A percentile compares a stretch with the other conserved stretches of the same genome.
Evolutionary conservation across 2,888 invertebrate genomes (phyloP).

Genomic region (Monoplex corrugatus): DNA sequence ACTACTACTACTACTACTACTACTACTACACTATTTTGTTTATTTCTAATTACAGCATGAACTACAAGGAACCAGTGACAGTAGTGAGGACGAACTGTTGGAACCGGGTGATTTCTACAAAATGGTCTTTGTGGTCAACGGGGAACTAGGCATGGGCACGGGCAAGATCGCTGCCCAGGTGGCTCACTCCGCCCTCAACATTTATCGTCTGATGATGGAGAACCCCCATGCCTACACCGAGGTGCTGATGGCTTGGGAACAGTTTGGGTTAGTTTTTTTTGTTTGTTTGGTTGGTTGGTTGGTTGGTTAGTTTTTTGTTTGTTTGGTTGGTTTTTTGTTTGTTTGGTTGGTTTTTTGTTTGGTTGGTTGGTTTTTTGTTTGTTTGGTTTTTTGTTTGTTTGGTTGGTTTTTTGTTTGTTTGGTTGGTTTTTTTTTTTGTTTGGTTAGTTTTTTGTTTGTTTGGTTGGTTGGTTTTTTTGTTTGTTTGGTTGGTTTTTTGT

Average conservation of each 20-base stretch:
- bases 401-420: too few relatives aligned
- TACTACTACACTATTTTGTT: too few relatives aligned
- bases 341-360: too few relatives aligned
- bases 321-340: too few relatives aligned
- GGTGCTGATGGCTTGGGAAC: conserved; percentile 81
- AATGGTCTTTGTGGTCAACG: conserved; percentile 87
- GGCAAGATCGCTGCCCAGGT: conserved; percentile 84
- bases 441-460: too few relatives aligned
- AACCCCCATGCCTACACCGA: conserved; percentile 76
- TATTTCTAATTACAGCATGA: conserved; percentile 52
- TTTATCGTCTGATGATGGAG: conserved; percentile 83
- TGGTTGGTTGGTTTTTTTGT: too few relatives aligned
- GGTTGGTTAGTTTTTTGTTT: too few relatives aligned
- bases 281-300: background rate
- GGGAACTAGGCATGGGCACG: conserved; percentile 85
- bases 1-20: conserved; percentile 7
- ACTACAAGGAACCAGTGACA: conserved; percentile 68
- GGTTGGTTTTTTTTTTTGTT: too few relatives aligned
- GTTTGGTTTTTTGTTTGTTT: too few relatives aligned
- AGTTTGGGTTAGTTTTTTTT: conserved; percentile 78
- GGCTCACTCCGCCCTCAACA: conserved; percentile 85
- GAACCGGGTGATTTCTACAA: conserved; percentile 81
- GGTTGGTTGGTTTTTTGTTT: too few relatives aligned
- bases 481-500: too few relatives aligned
- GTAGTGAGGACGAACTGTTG: conserved; percentile 67